A percentile compares a stretch with the other conserved stretches of the same genome.
Evolutionary conservation across 2,113 vertebrate species (phyloP).

Genomic region (Xyliphius kryptos): DNA sequence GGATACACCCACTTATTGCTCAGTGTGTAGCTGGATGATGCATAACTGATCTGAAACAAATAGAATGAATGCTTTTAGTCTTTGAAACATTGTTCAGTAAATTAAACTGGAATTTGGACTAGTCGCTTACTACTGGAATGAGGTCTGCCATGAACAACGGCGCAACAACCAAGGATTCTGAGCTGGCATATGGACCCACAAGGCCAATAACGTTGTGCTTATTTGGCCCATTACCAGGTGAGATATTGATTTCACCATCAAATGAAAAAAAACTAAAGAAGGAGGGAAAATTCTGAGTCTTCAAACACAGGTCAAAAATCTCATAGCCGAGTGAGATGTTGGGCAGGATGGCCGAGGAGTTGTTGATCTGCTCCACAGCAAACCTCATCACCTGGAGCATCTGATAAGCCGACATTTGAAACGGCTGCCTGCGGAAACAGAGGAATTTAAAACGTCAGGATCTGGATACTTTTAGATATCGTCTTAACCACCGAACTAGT

Average conservation of each 20-base stretch:
- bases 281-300: slow-evolving; percentile 50
- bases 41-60: slow-evolving; percentile 67
- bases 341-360: slow-evolving; percentile 69
- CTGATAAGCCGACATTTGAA: slow-evolving; percentile 54
- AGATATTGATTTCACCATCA: slow-evolving; percentile 30
- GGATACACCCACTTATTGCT: slow-evolving; percentile 62
- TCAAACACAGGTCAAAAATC: slow-evolving; percentile 69
- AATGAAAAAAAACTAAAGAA: slow-evolving; percentile 49
- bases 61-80: neutral
- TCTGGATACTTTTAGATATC: too few relatives aligned
- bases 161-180: slow-evolving; percentile 44
- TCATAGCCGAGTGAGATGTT: slow-evolving; percentile 71
- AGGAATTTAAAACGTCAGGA: too few relatives aligned
- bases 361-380: slow-evolving; percentile 74
- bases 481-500: too few relatives aligned
- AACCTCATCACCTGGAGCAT: slow-evolving; percentile 72
- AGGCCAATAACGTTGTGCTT: slow-evolving; percentile 52
- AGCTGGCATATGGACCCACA: slow-evolving; percentile 60
- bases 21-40: slow-evolving; percentile 58
- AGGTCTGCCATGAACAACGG: slow-evolving; percentile 65
- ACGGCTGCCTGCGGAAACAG: slow-evolving; percentile 41
- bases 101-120: neutral
- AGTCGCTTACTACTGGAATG: slow-evolving; percentile 65
- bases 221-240: neutral
- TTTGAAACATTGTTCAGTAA: neutral